These are phyloP conservation scores for Catharus bicknelli DNA, from an alignment of 2,113 vertebrate genomes.

Conservation along the genomic window DNA sequence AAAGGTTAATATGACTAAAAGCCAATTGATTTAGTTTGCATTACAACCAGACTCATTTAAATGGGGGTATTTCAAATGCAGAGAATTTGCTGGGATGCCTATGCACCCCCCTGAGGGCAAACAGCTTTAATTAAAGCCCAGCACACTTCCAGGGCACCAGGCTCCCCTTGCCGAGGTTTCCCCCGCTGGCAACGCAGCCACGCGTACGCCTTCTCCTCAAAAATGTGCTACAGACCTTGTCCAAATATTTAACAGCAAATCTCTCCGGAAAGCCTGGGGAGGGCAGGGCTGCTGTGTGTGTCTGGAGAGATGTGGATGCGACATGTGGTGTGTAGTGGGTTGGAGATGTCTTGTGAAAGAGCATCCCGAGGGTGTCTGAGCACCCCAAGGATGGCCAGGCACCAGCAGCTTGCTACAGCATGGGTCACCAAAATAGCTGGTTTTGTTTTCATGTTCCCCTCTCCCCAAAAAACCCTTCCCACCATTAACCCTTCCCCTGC, in stretches of 20 bases:
- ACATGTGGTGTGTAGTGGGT: fast-evolving
- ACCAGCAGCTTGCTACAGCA: neutral
- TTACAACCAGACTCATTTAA: conserved; percentile 36
- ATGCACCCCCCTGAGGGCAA: neutral
- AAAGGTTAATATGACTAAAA: conserved; percentile 36
- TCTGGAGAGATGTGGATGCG: neutral
- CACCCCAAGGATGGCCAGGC: neutral
- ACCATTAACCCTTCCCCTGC: neutral
- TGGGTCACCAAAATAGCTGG: neutral
- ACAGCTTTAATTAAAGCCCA: conserved; percentile 21
- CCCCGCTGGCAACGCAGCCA: neutral
- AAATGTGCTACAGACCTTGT: neutral
- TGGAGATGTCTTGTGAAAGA: neutral
- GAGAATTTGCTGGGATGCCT: conserved; percentile 36
- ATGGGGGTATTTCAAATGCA: conserved; percentile 17
- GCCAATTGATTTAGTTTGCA: conserved; percentile 40
- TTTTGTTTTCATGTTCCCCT: neutral
- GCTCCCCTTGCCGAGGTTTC: neutral
- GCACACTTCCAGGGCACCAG: neutral
- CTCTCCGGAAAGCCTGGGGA: neutral
- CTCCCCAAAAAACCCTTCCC: neutral
- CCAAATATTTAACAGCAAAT: neutral
- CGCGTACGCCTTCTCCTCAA: neutral
- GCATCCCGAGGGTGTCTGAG: neutral
- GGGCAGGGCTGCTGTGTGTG: neutral